Base-by-base conservation (phyloP, 2,888 invertebrate genomes). In the Hypselothyrea guttata region DNA sequence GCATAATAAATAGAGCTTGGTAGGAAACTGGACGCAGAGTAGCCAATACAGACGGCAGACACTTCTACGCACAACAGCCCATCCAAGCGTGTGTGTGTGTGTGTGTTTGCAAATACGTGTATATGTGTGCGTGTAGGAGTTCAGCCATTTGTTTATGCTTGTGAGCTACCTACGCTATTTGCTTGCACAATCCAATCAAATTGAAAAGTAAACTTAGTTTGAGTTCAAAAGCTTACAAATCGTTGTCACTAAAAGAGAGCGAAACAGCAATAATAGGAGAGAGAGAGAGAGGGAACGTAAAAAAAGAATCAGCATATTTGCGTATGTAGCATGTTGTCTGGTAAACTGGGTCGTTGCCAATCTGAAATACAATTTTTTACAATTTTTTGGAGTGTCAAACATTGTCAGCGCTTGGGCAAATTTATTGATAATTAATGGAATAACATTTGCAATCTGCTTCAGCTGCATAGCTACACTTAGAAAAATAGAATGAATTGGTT, bases 151-250 rank as follows among this genome's bases (percentile, higher is more conserved):
- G 75, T 69, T 84, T 84, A 78, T 67, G 67, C 69, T 62, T 65
- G 67, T 59, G 48, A 68, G 59, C 72, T 59, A 71, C 49, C 77
- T 63, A 46, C 44, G 63, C 49, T 86, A 71, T 84, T 84, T 84
- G 71, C 84, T 71, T 63, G 66, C 63, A 70, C 63, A 64, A 72
- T 65, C 70, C 77, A 84, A 81, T 81, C 82, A 76, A 79, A 84
- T 70, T 84, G 76, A 76, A 82, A 74, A 75, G 85, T 57, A 75
- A 78, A 82, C 78, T 69, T 45, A 64, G 54, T 47, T 58, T 35
- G 58, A 54, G 65, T 35, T 71, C 46, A 65, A 71, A 68, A 65
- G 71, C 67, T 22, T 42, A 51, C 71, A 64, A 71, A 64, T 52
- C 57, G 48, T 35, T 22, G 13, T 15, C 54, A 44, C 30, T 11